Percentiles rank a stretch among this genome's conserved stretches.
These are phyloP conservation scores for Mycetomoellerius zeteki DNA, from an alignment of 1,140 invertebrate genomes.

Conservation along the genomic window DNA sequence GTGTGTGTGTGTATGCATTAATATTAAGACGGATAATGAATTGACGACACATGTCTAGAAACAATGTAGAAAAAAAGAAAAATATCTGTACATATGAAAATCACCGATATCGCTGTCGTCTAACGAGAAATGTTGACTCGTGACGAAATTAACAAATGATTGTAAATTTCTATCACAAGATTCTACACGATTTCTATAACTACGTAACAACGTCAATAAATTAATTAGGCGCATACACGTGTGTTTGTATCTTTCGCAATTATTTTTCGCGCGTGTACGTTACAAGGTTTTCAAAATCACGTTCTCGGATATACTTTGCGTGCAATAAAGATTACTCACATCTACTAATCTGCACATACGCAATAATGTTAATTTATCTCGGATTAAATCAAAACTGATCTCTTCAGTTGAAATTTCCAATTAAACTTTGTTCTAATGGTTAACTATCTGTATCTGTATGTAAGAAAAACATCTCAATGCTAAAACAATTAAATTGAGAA, in stretches of 20 bases:
- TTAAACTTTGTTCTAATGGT: background rate
- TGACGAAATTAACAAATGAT: conserved; percentile 25
- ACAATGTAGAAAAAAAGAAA: conserved; percentile 21
- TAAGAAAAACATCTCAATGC: background rate
- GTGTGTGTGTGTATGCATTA: background rate
- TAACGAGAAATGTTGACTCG: background rate
- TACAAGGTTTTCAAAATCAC: conserved; percentile 14
- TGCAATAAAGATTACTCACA: background rate
- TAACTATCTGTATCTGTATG: background rate
- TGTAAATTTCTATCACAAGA: conserved; percentile 30
- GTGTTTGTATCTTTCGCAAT: conserved; percentile 5
- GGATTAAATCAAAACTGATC: background rate
- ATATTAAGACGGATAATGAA: background rate
- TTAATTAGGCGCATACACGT: conserved; percentile 27
- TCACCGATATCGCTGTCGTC: background rate
- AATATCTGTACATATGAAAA: conserved; percentile 12
- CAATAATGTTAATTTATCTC: background rate
- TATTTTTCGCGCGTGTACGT: background rate
- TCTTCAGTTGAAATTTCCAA: background rate
- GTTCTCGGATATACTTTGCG: conserved; percentile 3
- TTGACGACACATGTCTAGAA: background rate
- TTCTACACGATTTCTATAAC: conserved; percentile 6
- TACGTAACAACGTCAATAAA: conserved; percentile 35
- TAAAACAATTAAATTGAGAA: conserved; percentile 5
- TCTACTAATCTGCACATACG: conserved; percentile 4